Base-by-base conservation (phyloP, 2,113 vertebrate genomes). In the Ameiurus melas region DNA sequence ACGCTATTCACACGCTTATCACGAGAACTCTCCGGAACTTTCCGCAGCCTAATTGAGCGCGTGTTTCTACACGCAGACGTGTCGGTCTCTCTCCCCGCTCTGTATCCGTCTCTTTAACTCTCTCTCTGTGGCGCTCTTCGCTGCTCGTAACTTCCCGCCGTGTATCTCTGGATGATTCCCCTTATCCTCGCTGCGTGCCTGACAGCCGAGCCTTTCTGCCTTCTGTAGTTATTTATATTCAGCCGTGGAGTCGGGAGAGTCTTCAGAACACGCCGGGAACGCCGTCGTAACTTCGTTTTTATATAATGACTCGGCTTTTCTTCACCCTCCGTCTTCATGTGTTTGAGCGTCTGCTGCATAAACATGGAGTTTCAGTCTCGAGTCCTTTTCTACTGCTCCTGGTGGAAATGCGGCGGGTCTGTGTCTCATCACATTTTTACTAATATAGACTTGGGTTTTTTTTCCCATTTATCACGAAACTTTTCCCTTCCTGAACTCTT, bases 151-250 rank as follows among this genome's bases (percentile, higher is more conserved):
- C 83, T 71, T 47, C 30, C 47, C 47, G n/a, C 83, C 27, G 33
- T 71, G 13, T 75, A 58, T 85, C 84, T 77, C 84, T 13, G 84
- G 51, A 58, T 75, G 70, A 85, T 77, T 47, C 84, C n/a, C 55
- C n/a, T 85, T 85, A n/a, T 47, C 62, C 70, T 60, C 43, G 22
- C 55, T 75, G n/a, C 43, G 53, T 75, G 53, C n/a, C 68, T 75
- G 84, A 75, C 84, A 75, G 36, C 22, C 51, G 84, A 75, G 53
- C 47, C 19, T 75, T 75, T 43, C 84, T 85, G 70, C 7, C 33
- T 73, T 85, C 43, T 73, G 70, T 75, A 85, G 84, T 73, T 60
- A 75, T 85, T 85, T 85, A 73, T 85, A 58, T 85, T 73, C 51
- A 62, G 57, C 5, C 84, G 53, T 66, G 47, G 55, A 75, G 5